Evolutionary conservation across 1,140 invertebrate genomes (phyloP).

Genomic region (Drosophila fuyamai): DNA sequence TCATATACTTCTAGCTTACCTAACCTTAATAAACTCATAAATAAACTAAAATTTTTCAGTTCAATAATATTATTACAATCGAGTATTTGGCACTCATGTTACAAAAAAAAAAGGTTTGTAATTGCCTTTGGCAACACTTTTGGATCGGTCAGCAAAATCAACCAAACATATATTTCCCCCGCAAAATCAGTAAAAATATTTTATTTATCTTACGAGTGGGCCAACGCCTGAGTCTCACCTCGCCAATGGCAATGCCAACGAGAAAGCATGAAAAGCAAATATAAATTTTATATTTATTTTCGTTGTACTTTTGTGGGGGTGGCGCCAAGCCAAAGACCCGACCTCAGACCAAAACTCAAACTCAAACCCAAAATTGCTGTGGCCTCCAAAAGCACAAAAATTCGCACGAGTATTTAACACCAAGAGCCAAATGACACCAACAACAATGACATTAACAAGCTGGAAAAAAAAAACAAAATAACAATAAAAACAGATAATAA

Average conservation of each 20-base stretch:
- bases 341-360: conserved; percentile 15
- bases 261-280: conserved; percentile 75
- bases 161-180: conserved; percentile 25
- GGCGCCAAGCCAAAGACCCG: conserved; percentile 60
- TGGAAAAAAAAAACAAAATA: conserved; percentile 40
- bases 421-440: conserved; percentile 50
- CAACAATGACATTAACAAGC: conserved; percentile 44
- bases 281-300: conserved; percentile 48
- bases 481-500: conserved; percentile 67
- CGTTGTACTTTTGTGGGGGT: conserved; percentile 59
- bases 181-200: conserved; percentile 45
- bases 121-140: conserved; percentile 40
- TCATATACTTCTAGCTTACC: background rate
- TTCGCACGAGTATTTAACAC: conserved; percentile 80
- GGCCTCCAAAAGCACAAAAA: conserved; percentile 73
- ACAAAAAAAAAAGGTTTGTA: conserved; percentile 5
- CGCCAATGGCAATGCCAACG: conserved; percentile 60
- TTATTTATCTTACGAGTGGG: conserved; percentile 60
- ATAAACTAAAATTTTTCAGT: background rate
- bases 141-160: conserved; percentile 34
- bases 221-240: conserved; percentile 59
- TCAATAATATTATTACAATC: conserved; percentile 35
- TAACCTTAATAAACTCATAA: background rate
- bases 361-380: conserved; percentile 15
- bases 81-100: conserved; percentile 17